phyloP scores from a whole-genome alignment of 2,888 invertebrate genomes.

The Ypsolopha sequella region DNA sequence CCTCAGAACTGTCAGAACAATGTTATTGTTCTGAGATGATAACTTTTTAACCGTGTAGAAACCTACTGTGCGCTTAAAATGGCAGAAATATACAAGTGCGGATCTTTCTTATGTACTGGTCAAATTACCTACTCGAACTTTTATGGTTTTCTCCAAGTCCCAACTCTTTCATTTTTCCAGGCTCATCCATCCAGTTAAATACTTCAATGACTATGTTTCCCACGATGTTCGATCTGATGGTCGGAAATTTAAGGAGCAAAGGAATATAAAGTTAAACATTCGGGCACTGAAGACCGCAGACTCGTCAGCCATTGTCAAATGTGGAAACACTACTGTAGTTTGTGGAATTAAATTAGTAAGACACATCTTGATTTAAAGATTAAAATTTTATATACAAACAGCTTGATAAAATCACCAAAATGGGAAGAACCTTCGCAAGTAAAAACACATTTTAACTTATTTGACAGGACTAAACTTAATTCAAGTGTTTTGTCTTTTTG shows the following conservation, averaged over 20 bases:
- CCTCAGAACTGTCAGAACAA: too few species aligned
- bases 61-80: constrained; percentile 21
- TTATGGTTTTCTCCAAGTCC: constrained; percentile 75
- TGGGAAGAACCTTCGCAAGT: background rate
- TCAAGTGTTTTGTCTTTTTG: too few species aligned
- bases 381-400: background rate
- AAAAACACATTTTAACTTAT: background rate
- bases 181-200: constrained; percentile 81
- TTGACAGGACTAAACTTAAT: too few species aligned
- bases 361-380: background rate
- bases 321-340: constrained; percentile 86
- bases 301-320: constrained; percentile 81
- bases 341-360: constrained; percentile 89
- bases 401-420: background rate
- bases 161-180: constrained; percentile 60
- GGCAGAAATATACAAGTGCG: constrained; percentile 54
- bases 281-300: constrained; percentile 70
- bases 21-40: too few species aligned
- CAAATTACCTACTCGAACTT: constrained; percentile 83
- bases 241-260: constrained; percentile 77
- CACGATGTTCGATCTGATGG: constrained; percentile 83
- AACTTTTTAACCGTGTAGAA: too few species aligned
- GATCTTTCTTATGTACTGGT: constrained; percentile 75
- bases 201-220: constrained; percentile 79
- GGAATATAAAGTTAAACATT: constrained; percentile 66